phyloP scores from a whole-genome alignment of 1,140 invertebrate species.

The Cataglyphis hispanica region DNA sequence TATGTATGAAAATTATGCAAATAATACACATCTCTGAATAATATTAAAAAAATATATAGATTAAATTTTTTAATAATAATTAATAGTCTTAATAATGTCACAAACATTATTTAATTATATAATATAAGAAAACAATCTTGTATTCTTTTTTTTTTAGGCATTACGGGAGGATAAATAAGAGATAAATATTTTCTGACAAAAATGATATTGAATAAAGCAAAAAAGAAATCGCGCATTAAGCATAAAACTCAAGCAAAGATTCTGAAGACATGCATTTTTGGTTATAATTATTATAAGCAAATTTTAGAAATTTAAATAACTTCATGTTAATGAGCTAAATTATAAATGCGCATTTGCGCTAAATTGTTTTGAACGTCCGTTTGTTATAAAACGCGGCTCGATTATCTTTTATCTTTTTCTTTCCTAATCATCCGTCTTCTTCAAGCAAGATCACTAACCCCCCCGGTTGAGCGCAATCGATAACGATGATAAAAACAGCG shows the following conservation, averaged over 20 bases:
- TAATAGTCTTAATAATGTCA: background rate
- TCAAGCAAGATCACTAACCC: slow-evolving; percentile 4
- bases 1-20: background rate
- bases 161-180: background rate
- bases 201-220: background rate
- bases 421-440: slow-evolving; percentile 10
- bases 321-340: background rate
- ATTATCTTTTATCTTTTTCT: slow-evolving; percentile 44
- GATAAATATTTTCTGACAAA: background rate
- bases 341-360: background rate
- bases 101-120: slow-evolving; percentile 64
- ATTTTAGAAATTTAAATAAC: slow-evolving; percentile 1
- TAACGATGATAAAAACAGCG: slow-evolving; percentile 53
- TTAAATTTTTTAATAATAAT: background rate
- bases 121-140: slow-evolving; percentile 42
- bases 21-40: background rate
- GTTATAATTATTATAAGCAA: background rate
- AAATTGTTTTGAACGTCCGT: background rate
- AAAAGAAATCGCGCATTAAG: background rate
- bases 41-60: background rate
- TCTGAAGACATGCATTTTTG: background rate
- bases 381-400: background rate
- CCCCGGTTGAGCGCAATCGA: slow-evolving; percentile 30
- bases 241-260: background rate
- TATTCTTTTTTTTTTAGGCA: slow-evolving; percentile 1